These are phyloP conservation scores for Strix uralensis DNA, from an alignment of 2,113 vertebrate genomes.

Conservation along the genomic window DNA sequence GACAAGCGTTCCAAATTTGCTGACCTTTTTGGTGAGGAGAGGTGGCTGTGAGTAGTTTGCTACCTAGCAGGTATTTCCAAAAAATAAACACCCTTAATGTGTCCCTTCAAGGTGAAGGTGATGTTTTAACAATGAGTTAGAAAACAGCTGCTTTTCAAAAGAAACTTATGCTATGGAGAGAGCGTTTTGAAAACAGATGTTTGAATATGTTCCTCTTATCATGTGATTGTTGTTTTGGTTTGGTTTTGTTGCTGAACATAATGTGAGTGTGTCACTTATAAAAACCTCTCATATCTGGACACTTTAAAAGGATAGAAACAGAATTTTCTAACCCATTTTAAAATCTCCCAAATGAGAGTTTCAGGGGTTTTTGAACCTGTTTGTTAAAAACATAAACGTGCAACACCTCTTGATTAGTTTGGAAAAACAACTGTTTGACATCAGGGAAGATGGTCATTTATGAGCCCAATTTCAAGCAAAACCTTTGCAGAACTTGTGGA, in stretches of 20 bases:
- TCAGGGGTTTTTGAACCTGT: neutral
- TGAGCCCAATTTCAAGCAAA: neutral
- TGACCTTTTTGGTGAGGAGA: neutral
- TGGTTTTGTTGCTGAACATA: neutral
- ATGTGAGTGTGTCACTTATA: neutral
- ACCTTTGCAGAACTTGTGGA: neutral
- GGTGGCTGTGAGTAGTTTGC: neutral
- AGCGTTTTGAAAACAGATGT: neutral
- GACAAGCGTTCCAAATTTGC: neutral
- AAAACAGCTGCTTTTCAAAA: neutral
- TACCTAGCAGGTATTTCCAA: neutral
- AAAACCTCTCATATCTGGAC: neutral
- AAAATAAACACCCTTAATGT: neutral
- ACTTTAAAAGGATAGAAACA: neutral
- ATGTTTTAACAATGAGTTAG: neutral
- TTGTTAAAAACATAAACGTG: neutral
- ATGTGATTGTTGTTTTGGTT: neutral
- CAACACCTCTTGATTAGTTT: neutral
- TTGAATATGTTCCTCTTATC: neutral
- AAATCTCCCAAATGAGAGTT: neutral
- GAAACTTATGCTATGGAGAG: neutral
- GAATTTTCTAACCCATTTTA: neutral
- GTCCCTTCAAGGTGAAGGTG: neutral
- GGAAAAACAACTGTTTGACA: neutral
- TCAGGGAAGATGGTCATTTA: neutral